These are phyloP conservation scores for Gallinago paraguaiae DNA, from an alignment of 2,113 vertebrate genomes.

Conservation along the genomic window DNA sequence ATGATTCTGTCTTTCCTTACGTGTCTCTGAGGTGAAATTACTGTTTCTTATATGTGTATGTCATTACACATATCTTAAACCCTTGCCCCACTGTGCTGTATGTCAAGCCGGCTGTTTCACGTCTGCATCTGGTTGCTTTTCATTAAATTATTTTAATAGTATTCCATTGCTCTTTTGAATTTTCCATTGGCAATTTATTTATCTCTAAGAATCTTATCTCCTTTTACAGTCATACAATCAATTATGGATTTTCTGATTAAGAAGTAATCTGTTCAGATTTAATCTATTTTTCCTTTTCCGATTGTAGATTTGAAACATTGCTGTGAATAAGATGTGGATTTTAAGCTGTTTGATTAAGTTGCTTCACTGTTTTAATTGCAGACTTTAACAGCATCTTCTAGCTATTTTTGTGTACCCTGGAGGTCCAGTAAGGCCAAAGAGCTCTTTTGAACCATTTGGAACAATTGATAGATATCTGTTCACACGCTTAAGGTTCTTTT, in stretches of 20 bases:
- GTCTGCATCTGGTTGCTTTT: not conserved
- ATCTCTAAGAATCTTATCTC: not conserved
- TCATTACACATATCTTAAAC: not conserved
- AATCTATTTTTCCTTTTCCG: not conserved
- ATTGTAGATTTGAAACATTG: not conserved
- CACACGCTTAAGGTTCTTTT: not conserved
- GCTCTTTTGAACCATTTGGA: not conserved
- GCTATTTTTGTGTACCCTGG: not conserved
- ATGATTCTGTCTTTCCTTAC: not conserved
- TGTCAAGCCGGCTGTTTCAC: not conserved
- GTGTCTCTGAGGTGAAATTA: not conserved
- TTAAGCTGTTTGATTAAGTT: not conserved
- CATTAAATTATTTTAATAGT: not conserved
- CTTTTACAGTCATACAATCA: not conserved
- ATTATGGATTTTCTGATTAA: not conserved
- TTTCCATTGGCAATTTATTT: not conserved
- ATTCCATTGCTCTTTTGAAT: not conserved
- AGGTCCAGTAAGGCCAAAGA: not conserved
- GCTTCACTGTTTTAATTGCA: not conserved
- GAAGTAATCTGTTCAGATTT: not conserved
- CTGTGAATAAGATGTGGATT: not conserved
- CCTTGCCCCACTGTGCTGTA: not conserved
- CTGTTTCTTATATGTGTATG: not conserved
- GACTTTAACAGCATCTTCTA: not conserved
- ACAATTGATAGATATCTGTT: not conserved